A percentile compares a stretch with the other conserved stretches of the same genome.
Evolutionary conservation across 1,140 invertebrate genomes (phyloP).

Genomic region (Lepidostoma basale): DNA sequence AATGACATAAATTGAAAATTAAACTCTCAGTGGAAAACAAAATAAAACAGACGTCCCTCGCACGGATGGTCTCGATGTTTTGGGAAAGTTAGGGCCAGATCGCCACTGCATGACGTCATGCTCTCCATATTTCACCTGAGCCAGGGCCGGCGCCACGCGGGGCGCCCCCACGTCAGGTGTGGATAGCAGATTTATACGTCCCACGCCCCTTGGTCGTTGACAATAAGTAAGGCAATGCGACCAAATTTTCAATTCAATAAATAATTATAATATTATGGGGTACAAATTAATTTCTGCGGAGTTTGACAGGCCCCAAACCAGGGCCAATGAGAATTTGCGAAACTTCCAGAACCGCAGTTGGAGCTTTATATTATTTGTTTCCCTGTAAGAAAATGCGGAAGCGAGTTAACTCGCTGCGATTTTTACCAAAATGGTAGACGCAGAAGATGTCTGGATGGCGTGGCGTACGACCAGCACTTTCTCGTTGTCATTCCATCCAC

Average conservation of each 20-base stretch:
- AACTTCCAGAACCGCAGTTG: neutral
- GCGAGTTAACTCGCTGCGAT: neutral
- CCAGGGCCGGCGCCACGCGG: neutral
- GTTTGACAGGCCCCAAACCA: neutral
- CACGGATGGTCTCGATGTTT: neutral
- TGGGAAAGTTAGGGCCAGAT: too few species aligned
- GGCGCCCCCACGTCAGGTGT: slow-evolving; percentile 29
- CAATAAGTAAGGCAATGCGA: slow-evolving; percentile 18
- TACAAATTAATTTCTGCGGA: neutral
- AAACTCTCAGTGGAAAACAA: too few species aligned
- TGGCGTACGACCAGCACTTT: too few species aligned
- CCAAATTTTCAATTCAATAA: slow-evolving; percentile 14
- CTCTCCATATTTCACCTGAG: slow-evolving; percentile 24
- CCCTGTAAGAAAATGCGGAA: neutral
- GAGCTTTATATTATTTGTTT: neutral
- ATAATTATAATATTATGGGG: slow-evolving; percentile 17
- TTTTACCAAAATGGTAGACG: too few species aligned
- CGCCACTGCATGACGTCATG: slow-evolving; percentile 20
- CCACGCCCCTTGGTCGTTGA: neutral
- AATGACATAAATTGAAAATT: too few species aligned
- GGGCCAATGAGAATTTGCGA: neutral
- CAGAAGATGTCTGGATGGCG: too few species aligned
- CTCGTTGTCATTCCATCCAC: too few species aligned
- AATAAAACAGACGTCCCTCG: neutral
- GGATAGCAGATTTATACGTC: slow-evolving; percentile 44